Percentiles rank a stretch among this genome's conserved stretches.
Evolutionary conservation across 2,888 invertebrate species (phyloP).

Genomic region (Tenthredo scrophulariae): DNA sequence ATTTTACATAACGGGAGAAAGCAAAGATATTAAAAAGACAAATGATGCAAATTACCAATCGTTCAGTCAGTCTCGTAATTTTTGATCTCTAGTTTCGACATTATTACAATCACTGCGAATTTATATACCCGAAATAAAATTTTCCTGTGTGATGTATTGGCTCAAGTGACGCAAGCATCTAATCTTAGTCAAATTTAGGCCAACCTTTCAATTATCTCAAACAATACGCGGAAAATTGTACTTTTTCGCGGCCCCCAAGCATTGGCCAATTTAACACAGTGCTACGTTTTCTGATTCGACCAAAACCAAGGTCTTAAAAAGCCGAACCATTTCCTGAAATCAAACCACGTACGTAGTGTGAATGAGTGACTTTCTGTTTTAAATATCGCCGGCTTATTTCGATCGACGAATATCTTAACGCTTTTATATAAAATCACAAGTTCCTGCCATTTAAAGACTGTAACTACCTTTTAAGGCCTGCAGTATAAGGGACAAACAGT

Average conservation of each 20-base stretch:
- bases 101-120: background rate
- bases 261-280: background rate
- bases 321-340: background rate
- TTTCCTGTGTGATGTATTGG: background rate
- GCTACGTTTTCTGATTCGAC: background rate
- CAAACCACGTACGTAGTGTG: background rate
- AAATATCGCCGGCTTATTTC: background rate
- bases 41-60: conserved; percentile 22
- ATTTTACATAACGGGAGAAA: conserved; percentile 40
- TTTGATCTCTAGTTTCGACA: background rate
- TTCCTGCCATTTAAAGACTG: background rate
- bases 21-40: background rate
- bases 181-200: background rate
- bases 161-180: background rate
- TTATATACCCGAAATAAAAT: background rate
- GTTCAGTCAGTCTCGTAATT: background rate
- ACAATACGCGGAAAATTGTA: background rate
- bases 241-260: background rate
- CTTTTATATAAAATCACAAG: background rate
- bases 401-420: conserved; percentile 2
- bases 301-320: background rate
- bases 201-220: background rate
- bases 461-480: background rate
- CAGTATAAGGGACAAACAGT: background rate
- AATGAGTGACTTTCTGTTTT: conserved; percentile 5